Percentiles rank a stretch among this genome's conserved stretches.
Evolutionary conservation across 2,888 invertebrate species (phyloP).

Genomic region (Galerucella pusilla): DNA sequence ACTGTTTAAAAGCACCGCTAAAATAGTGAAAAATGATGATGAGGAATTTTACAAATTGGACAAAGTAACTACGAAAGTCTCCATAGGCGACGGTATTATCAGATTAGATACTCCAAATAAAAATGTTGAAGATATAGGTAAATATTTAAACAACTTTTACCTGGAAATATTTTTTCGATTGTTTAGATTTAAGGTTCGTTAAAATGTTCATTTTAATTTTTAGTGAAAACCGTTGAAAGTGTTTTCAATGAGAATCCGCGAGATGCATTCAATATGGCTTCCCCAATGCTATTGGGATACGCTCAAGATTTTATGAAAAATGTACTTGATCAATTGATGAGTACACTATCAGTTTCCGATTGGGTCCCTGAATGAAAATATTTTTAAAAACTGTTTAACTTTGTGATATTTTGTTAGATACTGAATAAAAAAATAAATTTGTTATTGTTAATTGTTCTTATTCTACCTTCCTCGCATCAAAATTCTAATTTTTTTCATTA

Average conservation of each 20-base stretch:
- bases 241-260: conserved; percentile 3
- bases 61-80: conserved; percentile 9
- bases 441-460: too few relatives aligned
- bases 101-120: background rate
- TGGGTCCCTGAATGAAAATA: background rate
- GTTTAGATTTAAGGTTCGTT: background rate
- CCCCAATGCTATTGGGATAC: background rate
- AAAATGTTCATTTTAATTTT: background rate
- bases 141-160: background rate
- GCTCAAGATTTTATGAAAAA: conserved; percentile 5
- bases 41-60: conserved; percentile 4
- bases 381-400: background rate
- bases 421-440: background rate
- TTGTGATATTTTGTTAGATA: background rate
- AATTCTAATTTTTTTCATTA: too few relatives aligned
- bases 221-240: background rate
- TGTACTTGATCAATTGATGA: background rate
- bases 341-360: conserved; percentile 2
- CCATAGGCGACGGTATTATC: conserved; percentile 1
- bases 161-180: background rate
- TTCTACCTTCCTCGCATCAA: too few relatives aligned
- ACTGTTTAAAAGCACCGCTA: background rate
- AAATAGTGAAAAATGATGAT: background rate
- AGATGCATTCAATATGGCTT: background rate
- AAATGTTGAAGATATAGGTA: background rate